Percentiles rank a stretch among this genome's conserved stretches.
Conservation (phyloP, 2,113 vertebrate species). For the Genyomyrus donnyi region DNA sequence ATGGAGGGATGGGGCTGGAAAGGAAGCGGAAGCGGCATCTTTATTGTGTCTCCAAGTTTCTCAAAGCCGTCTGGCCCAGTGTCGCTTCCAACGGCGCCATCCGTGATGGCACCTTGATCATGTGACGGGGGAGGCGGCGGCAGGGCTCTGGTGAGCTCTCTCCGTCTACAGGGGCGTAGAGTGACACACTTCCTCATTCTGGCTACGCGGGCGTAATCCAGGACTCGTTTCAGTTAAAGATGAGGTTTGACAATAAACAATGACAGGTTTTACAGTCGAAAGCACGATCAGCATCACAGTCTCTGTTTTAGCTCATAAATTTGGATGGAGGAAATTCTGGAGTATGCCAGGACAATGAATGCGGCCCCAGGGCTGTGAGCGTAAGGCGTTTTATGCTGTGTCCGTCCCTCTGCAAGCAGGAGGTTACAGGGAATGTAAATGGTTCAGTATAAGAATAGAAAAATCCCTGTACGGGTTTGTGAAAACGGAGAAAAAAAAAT, state of each 20-base stretch:
- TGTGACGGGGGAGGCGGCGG: constrained; percentile 7
- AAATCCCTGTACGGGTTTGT: background rate
- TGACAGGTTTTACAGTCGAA: background rate
- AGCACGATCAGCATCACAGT: background rate
- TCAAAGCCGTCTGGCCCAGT: constrained; percentile 34
- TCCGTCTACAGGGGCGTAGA: background rate
- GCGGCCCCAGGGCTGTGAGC: background rate
- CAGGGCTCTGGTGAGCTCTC: background rate
- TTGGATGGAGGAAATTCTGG: background rate
- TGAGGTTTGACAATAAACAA: background rate
- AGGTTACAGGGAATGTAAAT: background rate
- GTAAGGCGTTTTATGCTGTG: background rate
- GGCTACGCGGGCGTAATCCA: background rate
- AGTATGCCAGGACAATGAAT: background rate
- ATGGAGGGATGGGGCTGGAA: constrained; percentile 32
- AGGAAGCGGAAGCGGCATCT: constrained; percentile 26
- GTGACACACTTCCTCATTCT: constrained; percentile 12
- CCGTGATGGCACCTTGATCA: constrained; percentile 18
- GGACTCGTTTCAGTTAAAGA: background rate
- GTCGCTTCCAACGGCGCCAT: constrained; percentile 26
- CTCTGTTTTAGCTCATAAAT: background rate
- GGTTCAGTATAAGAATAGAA: background rate
- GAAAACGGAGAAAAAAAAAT: background rate
- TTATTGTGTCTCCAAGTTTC: constrained; percentile 36
- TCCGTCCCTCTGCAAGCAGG: background rate